Conservation (phyloP, 2,113 vertebrate genomes). For the Alethe diademata region DNA sequence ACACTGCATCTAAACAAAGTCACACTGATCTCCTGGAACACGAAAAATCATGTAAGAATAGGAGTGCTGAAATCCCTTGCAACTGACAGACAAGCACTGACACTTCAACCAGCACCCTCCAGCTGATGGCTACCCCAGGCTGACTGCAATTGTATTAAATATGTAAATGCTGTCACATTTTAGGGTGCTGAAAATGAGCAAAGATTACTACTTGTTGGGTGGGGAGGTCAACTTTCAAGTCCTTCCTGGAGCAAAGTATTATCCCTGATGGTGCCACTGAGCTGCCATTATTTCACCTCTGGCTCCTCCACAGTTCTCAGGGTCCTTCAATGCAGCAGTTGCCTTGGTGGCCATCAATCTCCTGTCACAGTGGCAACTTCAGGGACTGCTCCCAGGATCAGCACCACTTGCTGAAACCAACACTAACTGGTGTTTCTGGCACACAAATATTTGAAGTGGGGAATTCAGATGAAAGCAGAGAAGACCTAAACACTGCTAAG, state of each 20-base stretch:
- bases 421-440: not conserved
- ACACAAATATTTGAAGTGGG: not conserved
- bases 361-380: not conserved
- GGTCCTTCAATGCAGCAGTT: not conserved
- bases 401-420: not conserved
- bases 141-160: not conserved
- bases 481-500: not conserved
- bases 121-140: not conserved
- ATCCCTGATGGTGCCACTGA: fast-evolving
- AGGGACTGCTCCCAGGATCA: not conserved
- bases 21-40: not conserved
- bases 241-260: not conserved
- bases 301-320: not conserved
- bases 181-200: not conserved
- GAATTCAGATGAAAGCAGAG: not conserved
- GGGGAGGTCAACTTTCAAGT: not conserved
- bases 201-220: not conserved
- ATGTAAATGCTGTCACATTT: not conserved
- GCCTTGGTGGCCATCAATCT: not conserved
- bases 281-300: not conserved
- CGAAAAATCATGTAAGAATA: not conserved
- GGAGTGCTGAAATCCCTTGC: not conserved
- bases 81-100: fast-evolving
- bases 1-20: not conserved
- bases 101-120: not conserved